Evolutionary conservation across 2,888 invertebrate genomes (phyloP), one percentile per base, ranked within the genome.

Genomic region (Pristionchus japonicus): DNA sequence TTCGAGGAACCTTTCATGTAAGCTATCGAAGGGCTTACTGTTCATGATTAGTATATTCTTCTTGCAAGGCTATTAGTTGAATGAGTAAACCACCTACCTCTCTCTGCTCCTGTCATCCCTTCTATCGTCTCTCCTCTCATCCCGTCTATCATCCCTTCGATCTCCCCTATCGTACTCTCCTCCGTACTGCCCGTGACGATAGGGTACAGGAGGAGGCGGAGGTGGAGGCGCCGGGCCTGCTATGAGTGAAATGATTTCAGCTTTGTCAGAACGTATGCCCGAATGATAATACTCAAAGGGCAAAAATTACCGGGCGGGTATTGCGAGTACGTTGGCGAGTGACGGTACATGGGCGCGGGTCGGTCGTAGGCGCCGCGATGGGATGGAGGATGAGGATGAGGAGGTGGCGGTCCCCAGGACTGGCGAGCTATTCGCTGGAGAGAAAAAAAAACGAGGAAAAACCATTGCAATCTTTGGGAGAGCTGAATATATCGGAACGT

Each of bases 241-340:
- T 49, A 23, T 34, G 70, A 31, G 17, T 2, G 37, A 80, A 6
- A 70, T 34, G 34, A 9, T 34, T 7, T 20, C 17, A 34, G 11
- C 37, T 17, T 23, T n/a, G 7, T 31, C 13, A 17, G 4, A 37
- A 34, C 31, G 27, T n/a, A n/a, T n/a, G n/a, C n/a, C n/a, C n/a
- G n/a, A n/a, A n/a, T n/a, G n/a, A n/a, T n/a, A n/a, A n/a, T n/a
- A n/a, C n/a, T n/a, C n/a, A n/a, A n/a, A n/a, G n/a, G n/a, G n/a
- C n/a, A n/a, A n/a, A n/a, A n/a, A n/a, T n/a, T n/a, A 52, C 82
- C 82, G 3, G 82, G 82, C 15, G 82, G 82, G 27, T 83, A 83
- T 23, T 83, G 82, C 13, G 82, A 83, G 52, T 83, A 83, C 6
- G 82, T 83, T 3, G 82, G 82, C 23, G 52, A 40, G 34, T 52